Conservation (phyloP, 2,797 vertebrate species). For the Takifugu ocellatus region DNA sequence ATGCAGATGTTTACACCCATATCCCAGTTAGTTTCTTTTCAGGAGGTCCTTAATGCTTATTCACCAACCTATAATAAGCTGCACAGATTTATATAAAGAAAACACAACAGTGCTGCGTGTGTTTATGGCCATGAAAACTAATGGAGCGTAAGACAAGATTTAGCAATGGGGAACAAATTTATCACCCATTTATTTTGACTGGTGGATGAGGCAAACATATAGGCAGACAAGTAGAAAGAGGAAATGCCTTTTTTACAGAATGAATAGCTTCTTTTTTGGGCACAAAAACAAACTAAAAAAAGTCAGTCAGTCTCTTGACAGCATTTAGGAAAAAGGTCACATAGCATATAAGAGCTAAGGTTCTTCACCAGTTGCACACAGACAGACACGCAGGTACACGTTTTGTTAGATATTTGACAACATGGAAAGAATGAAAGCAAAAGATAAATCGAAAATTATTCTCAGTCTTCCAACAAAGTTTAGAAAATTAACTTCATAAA, state of each 20-base stretch:
- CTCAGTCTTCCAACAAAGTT: not conserved
- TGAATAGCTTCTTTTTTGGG: conserved; percentile 14
- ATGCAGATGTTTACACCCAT: conserved; percentile 70
- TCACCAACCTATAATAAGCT: conserved; percentile 16
- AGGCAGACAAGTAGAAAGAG: conserved; percentile 13
- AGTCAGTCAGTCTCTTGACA: conserved; percentile 9
- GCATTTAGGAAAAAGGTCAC: conserved; percentile 15
- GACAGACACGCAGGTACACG: not conserved
- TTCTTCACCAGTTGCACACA: conserved; percentile 3
- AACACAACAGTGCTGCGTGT: not conserved
- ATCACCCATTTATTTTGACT: conserved; percentile 26
- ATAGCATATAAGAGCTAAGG: conserved; percentile 22
- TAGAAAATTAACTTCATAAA: too few relatives aligned
- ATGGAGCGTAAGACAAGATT: conserved; percentile 6
- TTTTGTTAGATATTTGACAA: not conserved
- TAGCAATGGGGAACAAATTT: conserved; percentile 15
- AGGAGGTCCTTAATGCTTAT: not conserved
- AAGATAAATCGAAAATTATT: not conserved
- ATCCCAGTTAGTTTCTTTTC: conserved; percentile 24
- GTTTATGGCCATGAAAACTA: conserved; percentile 11
- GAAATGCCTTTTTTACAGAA: conserved; percentile 7
- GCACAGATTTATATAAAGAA: not conserved
- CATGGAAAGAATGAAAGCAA: too few relatives aligned
- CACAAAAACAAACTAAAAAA: conserved; percentile 15
- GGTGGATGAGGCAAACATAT: conserved; percentile 7